These are phyloP conservation scores for Clitarchus hookeri DNA, from an alignment of 2,888 invertebrate species.

Conservation along the genomic window DNA sequence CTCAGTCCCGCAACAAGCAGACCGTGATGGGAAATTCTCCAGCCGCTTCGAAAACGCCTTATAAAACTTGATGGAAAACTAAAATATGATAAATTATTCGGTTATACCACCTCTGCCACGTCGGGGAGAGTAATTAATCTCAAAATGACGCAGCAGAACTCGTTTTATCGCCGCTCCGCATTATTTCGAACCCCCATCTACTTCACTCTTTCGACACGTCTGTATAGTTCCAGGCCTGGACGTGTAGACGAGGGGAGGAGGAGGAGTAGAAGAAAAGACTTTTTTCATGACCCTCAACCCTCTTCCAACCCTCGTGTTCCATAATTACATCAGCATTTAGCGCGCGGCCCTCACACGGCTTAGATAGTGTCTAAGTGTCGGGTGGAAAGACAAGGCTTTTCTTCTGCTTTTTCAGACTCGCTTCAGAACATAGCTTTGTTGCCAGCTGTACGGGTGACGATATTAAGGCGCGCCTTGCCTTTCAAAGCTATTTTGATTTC, in stretches of 20 bases:
- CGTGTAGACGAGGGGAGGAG: background rate
- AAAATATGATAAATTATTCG: constrained; percentile 9
- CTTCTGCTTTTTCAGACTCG: too few species aligned
- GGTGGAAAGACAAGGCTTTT: background rate
- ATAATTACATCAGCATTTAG: constrained; percentile 14
- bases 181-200: background rate
- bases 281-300: background rate
- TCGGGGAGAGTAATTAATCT: background rate
- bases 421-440: too few species aligned
- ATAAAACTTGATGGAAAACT: background rate
- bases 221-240: background rate
- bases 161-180: background rate
- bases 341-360: background rate
- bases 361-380: background rate
- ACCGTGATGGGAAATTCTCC: too few species aligned
- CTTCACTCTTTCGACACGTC: background rate
- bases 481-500: too few species aligned
- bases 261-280: background rate
- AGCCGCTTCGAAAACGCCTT: background rate
- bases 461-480: too few species aligned
- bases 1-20: background rate
- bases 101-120: background rate
- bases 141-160: background rate
- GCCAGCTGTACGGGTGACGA: too few species aligned
- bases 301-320: background rate